These are phyloP conservation scores for Tapirus indicus DNA, from an alignment of 2,797 vertebrate genomes.

Conservation along the genomic window DNA sequence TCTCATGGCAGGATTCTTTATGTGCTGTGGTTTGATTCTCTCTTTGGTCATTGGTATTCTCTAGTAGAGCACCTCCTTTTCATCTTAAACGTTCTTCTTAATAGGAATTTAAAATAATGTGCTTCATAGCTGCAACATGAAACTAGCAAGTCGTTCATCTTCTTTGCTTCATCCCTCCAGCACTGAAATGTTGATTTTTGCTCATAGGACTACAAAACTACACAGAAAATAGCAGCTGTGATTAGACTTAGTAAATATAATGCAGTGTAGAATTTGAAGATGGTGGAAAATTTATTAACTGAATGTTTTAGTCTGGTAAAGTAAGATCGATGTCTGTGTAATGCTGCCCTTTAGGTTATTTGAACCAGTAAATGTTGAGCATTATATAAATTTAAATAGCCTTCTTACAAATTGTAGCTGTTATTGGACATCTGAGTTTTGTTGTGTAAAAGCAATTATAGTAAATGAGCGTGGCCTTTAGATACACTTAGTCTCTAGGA, in stretches of 20 bases:
- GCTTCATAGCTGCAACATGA: slow-evolving; percentile 18
- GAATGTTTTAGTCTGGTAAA: slow-evolving; percentile 44
- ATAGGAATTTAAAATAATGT: slow-evolving; percentile 25
- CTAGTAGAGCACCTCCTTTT: slow-evolving; percentile 15
- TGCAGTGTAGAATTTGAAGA: slow-evolving; percentile 16
- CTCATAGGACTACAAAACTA: background rate
- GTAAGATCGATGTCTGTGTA: background rate
- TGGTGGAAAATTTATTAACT: slow-evolving; percentile 10
- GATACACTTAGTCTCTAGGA: background rate
- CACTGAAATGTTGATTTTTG: slow-evolving; percentile 39
- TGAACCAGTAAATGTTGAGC: slow-evolving; percentile 34
- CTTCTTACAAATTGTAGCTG: background rate
- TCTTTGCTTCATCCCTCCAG: background rate
- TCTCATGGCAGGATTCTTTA: background rate
- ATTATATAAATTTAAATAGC: slow-evolving; percentile 20
- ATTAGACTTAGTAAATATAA: background rate
- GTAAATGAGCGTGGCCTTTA: slow-evolving; percentile 20
- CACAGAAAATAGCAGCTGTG: slow-evolving; percentile 38
- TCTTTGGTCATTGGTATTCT: background rate
- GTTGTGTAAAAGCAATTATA: background rate
- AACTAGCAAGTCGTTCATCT: background rate
- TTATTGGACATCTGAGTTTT: background rate
- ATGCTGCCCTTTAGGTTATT: slow-evolving; percentile 44
- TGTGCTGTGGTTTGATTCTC: background rate
- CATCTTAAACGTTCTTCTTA: background rate